Percentiles rank a stretch among this genome's conserved stretches.
Evolutionary conservation across 2,113 vertebrate species (phyloP).

Genomic region (Pycnonotus jocosus): DNA sequence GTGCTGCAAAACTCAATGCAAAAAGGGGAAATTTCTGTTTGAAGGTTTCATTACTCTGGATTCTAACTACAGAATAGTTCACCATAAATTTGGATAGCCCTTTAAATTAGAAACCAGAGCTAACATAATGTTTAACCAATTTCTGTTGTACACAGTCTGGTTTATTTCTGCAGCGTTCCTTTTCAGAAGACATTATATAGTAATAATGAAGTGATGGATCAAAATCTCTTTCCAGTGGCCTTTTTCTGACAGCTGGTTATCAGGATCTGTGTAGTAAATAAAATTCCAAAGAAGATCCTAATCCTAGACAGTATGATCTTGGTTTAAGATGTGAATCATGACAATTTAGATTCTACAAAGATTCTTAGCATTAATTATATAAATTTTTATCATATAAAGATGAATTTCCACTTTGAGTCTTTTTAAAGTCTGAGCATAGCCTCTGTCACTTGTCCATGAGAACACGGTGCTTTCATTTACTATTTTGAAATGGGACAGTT

Average conservation of each 20-base stretch:
- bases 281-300: background rate
- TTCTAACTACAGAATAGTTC: background rate
- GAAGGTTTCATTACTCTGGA: background rate
- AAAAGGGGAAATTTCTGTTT: background rate
- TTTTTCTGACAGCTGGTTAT: background rate
- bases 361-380: background rate
- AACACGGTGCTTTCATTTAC: background rate
- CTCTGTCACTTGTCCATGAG: background rate
- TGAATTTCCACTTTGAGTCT: background rate
- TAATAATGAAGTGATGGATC: background rate
- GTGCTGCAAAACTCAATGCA: background rate
- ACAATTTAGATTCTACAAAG: background rate
- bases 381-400: background rate
- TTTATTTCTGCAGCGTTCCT: background rate
- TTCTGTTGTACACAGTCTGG: background rate
- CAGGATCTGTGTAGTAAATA: background rate
- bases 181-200: background rate
- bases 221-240: background rate
- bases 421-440: background rate
- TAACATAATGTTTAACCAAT: background rate
- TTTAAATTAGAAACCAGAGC: background rate
- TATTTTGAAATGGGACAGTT: background rate
- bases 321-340: background rate
- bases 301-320: background rate
- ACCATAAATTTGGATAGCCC: background rate